A percentile compares a stretch with the other conserved stretches of the same genome.
phyloP scores from a whole-genome alignment of 2,113 vertebrate genomes.

The Apteryx owenii region DNA sequence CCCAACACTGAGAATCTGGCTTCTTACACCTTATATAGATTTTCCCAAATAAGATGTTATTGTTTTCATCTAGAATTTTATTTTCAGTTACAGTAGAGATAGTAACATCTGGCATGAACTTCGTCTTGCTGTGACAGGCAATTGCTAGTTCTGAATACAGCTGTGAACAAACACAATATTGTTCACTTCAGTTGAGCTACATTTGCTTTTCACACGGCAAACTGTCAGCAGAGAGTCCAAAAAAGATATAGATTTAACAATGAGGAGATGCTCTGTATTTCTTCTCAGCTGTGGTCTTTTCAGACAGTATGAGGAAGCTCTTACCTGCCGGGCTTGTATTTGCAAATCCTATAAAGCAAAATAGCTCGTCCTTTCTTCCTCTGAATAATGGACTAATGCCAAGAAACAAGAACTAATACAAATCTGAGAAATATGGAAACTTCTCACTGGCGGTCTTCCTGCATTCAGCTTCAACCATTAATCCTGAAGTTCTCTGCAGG shows the following conservation, averaged over 20 bases:
- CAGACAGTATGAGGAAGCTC: not conserved
- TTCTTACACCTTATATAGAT: not conserved
- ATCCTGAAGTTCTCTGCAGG: not conserved
- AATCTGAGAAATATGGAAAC: not conserved
- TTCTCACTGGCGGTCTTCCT: not conserved
- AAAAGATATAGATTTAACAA: not conserved
- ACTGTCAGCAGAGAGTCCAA: not conserved
- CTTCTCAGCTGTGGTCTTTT: constrained; percentile 14
- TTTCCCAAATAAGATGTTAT: not conserved
- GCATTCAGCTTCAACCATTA: not conserved
- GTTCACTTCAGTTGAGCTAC: not conserved
- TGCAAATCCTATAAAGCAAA: not conserved
- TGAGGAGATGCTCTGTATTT: not conserved
- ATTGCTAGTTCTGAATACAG: not conserved
- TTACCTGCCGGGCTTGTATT: not conserved
- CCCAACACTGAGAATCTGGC: not conserved
- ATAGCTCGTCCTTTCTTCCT: not conserved
- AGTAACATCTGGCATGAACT: constrained; percentile 12
- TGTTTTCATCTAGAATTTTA: not conserved
- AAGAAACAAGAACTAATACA: not conserved
- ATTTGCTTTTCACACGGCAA: not conserved
- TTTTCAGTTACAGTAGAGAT: not conserved
- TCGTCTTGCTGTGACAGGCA: not conserved
- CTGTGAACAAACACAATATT: constrained; percentile 19
- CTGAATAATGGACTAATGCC: not conserved